Conservation (phyloP, 2,888 invertebrate species). For the Pardosa pseudoannulata region DNA sequence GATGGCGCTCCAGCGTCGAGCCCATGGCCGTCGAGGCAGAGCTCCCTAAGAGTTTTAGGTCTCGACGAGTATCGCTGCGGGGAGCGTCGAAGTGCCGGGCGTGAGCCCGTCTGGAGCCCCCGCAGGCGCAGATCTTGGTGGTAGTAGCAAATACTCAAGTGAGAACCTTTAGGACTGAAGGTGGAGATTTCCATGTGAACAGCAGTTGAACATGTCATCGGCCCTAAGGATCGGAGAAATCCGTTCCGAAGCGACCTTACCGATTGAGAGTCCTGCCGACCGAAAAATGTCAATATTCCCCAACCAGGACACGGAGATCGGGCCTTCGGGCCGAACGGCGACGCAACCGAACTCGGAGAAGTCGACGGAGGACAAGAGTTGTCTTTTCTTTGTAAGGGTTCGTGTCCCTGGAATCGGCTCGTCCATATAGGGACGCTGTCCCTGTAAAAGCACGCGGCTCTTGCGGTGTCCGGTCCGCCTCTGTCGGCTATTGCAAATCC, state of each 20-base stretch:
- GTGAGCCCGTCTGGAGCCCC: conserved; percentile 80
- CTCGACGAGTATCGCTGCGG: conserved; percentile 81
- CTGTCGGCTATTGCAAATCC: neutral
- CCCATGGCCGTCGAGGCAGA: conserved; percentile 78
- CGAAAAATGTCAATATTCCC: conserved; percentile 77
- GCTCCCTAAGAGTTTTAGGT: conserved; percentile 77
- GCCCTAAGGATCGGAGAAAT: conserved; percentile 76
- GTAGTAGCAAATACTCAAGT: conserved; percentile 78
- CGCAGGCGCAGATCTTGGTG: conserved; percentile 82
- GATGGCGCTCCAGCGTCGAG: conserved; percentile 82
- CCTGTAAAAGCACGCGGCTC: neutral
- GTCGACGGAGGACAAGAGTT: conserved; percentile 77
- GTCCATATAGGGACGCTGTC: conserved; percentile 77
- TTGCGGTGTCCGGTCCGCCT: conserved; percentile 15
- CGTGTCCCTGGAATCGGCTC: conserved; percentile 78
- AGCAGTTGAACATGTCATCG: conserved; percentile 79
- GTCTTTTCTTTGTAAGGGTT: conserved; percentile 79
- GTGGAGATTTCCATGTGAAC: conserved; percentile 82
- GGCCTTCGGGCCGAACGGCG: conserved; percentile 74
- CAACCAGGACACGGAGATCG: conserved; percentile 75
- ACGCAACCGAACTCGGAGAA: conserved; percentile 78
- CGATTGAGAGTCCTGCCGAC: conserved; percentile 37
- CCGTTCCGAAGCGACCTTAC: conserved; percentile 73
- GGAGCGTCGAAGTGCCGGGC: conserved; percentile 82
- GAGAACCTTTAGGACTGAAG: conserved; percentile 80